Evolutionary conservation across 2,113 vertebrate species (phyloP).

Genomic region (Euleptes europaea): DNA sequence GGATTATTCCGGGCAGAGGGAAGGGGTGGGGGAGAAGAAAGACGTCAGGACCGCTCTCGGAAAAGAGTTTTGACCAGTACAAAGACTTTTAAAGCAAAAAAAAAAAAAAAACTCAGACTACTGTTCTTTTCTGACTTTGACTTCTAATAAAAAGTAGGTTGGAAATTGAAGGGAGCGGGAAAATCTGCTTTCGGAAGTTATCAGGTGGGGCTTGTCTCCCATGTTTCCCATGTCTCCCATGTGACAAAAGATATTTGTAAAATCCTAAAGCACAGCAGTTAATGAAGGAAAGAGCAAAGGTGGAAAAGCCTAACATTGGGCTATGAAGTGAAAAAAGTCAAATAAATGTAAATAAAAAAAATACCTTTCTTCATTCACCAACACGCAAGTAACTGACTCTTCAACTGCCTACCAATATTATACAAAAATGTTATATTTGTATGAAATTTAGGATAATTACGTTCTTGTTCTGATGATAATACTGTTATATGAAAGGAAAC

Average conservation of each 20-base stretch:
- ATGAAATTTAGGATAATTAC: background rate
- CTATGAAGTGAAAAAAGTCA: conserved; percentile 22
- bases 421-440: background rate
- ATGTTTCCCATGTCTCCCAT: conserved; percentile 48
- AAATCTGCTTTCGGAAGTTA: conserved; percentile 27
- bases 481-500: background rate
- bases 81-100: conserved; percentile 51
- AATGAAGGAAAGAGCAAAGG: background rate
- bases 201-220: conserved; percentile 18
- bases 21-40: conserved; percentile 37
- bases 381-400: background rate
- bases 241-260: conserved; percentile 33
- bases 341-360: background rate
- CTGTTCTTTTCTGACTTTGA: conserved; percentile 55
- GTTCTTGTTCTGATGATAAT: background rate
- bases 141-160: conserved; percentile 47
- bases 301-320: conserved; percentile 23
- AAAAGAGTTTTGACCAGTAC: conserved; percentile 53
- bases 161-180: conserved; percentile 34
- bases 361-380: background rate
- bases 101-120: conserved; percentile 36
- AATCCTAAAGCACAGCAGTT: background rate
- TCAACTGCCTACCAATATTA: background rate
- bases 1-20: conserved; percentile 59
- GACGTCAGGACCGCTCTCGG: conserved; percentile 58